Percentiles rank a stretch among this genome's conserved stretches.
phyloP scores from a whole-genome alignment of 64 coral and sea anemone genomes.

The Pocillopora damicornis region DNA sequence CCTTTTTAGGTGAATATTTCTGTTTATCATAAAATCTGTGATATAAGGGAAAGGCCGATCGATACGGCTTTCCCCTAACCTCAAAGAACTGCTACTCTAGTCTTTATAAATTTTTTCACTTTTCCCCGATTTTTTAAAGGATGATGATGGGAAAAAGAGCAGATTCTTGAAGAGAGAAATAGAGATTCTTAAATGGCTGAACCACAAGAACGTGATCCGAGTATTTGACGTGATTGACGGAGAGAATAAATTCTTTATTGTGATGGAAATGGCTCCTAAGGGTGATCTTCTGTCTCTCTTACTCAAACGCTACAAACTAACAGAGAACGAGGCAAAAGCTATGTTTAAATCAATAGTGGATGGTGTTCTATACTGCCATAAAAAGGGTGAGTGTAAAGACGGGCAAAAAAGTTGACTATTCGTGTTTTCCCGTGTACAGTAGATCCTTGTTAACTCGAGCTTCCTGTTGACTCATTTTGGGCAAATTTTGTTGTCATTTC shows the following conservation, averaged over 20 bases:
- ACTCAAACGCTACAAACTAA: constrained; percentile 37
- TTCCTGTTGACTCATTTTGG: no score
- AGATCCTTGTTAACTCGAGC: no score
- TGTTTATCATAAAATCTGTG: no score
- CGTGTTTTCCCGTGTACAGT: no score
- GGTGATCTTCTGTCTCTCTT: constrained; percentile 61
- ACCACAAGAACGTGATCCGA: constrained; percentile 67
- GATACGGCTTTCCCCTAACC: no score
- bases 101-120: neutral
- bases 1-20: no score
- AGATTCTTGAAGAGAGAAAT: constrained; percentile 66
- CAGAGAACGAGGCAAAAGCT: constrained; percentile 63
- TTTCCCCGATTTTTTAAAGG: neutral
- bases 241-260: constrained; percentile 60
- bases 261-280: constrained; percentile 78
- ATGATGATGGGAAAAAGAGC: neutral
- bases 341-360: constrained; percentile 69
- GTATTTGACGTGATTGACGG: constrained; percentile 74
- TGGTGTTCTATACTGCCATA: constrained; percentile 71
- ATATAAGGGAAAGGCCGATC: no score
- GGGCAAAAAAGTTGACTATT: neutral
- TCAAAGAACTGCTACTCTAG: neutral
- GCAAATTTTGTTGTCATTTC: no score
- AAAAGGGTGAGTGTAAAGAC: constrained; percentile 41
- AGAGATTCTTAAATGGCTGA: constrained; percentile 59